Conservation (phyloP, 2,888 invertebrate genomes). For the Villa cingulata region DNA sequence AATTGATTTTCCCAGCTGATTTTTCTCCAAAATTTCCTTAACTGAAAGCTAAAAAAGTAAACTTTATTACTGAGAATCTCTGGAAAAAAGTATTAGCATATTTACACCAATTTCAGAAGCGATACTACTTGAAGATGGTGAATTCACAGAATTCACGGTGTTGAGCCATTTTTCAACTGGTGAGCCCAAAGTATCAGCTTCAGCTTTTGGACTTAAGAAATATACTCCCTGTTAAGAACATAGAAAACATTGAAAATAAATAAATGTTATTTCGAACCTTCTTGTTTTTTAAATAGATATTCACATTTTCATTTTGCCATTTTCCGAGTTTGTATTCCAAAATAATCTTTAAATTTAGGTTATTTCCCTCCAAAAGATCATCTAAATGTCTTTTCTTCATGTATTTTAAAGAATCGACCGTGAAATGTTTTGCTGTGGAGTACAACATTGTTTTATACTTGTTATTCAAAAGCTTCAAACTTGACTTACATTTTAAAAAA, state of each 20-base stretch:
- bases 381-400: neutral
- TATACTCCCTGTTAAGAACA: neutral
- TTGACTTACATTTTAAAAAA: neutral
- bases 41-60: too few species aligned
- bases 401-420: neutral
- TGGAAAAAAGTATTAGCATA: too few species aligned
- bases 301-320: neutral
- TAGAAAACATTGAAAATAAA: neutral
- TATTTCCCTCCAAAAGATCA: neutral
- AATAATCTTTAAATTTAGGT: neutral
- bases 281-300: neutral
- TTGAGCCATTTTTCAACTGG: too few species aligned
- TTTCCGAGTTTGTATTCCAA: neutral
- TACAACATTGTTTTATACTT: neutral
- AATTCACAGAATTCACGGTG: too few species aligned
- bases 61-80: too few species aligned
- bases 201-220: neutral
- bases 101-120: too few species aligned
- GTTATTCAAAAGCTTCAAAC: neutral
- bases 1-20: too few species aligned
- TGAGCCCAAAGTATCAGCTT: neutral
- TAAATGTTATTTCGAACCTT: too few species aligned
- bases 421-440: neutral
- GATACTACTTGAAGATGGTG: too few species aligned
- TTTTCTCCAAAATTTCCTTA: too few species aligned